Evolutionary conservation across 2,797 vertebrate genomes (phyloP), one percentile per base, ranked within the genome.

Genomic region (Leucoraja ocellata): DNA sequence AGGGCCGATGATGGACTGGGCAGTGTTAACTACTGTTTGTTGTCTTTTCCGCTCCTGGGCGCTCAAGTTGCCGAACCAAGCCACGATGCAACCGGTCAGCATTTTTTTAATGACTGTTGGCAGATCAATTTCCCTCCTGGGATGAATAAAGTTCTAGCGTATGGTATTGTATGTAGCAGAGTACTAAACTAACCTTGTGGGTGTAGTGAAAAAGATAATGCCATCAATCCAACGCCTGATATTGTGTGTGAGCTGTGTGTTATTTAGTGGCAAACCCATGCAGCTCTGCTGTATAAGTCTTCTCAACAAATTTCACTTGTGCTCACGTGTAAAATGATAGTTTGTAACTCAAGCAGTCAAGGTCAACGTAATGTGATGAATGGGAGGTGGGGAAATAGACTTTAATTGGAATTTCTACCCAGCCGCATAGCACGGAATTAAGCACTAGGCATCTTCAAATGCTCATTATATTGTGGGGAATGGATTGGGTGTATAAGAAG

Each of bases 381-480:
- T 81, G 79, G 23, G 79, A 81, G 36, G 39, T 21, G 46, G 21
- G 78, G 16, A 81, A 81, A 81, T 81, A 46, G 21, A 81, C 79
- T 81, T 46, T 81, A 46, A 81, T 81, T 81, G 79, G 79, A 81
- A 81, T 81, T 81, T 81, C 18, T 46, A 21, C 54, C 79, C 79
- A 81, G 79, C 39, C 5, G 79, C 14, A 21, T 18, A 79, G 32
- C 13, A 23, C 46, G 39, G 39, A 81, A 46, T 46, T 54, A 81
- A 81, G 39, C 39, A 18, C 79, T 81, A 46, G 4, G 79, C 46
- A 18, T 46, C 36, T 81, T 54, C 39, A 81, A 81, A 81, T 81
- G 79, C 79, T 81, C 79, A 81, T 81, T 81, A 79, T 79, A 18
- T 54, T 46, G 21, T 54, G 79, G 79, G 9, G 46, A 23, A 46